Base-by-base conservation (phyloP, 2,113 vertebrate genomes). In the Pyxicephalus adspersus region DNA sequence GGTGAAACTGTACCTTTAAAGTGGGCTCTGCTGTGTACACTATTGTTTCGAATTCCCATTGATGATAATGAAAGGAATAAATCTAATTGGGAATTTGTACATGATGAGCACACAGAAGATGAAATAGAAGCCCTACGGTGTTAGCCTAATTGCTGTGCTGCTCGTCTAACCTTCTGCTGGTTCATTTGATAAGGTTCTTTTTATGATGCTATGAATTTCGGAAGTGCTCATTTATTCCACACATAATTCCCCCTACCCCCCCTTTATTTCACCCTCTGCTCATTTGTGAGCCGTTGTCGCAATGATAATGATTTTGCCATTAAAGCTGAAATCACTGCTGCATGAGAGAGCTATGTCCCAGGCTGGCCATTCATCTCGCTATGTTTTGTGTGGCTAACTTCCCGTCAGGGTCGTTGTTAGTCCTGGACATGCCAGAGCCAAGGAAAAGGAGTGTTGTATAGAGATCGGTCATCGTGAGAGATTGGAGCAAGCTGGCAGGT, bases 11-110 rank as follows among this genome's bases (percentile, higher is more conserved):
- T 81, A 78, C 87, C 90, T 89, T 91, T 92, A 92, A 89, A 88
- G 86, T 77, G 84, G 81, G 86, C 85, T 86, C 89, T 86, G 90
- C 87, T 88, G 86, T 86, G 82, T 57, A 86, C 65, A 64, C 66
- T 83, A 86, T 90, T 89, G 90, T 86, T 85, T 88, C 89, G 87
- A 89, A 83, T 89, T 87, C 88, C 89, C 87, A 83, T 83, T 88
- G 89, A 85, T 86, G 87, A 84, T 93, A 91, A 91, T 89, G 90
- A 90, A 92, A 86, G 88, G 86, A 87, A 87, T 84, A 70, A 84
- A 86, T 89, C 86, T 92, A 86, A 80, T 89, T 83, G 84, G 13
- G 50, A 88, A 85, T 55, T 38, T 86, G 76, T 83, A 84, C 2
- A 0, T 84, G 83, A 87, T 83, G 86, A 83, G 16, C 16, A 55